Percentiles rank a stretch among this genome's conserved stretches.
phyloP scores from a whole-genome alignment of 2,888 invertebrate species.

The Seira ritae region DNA sequence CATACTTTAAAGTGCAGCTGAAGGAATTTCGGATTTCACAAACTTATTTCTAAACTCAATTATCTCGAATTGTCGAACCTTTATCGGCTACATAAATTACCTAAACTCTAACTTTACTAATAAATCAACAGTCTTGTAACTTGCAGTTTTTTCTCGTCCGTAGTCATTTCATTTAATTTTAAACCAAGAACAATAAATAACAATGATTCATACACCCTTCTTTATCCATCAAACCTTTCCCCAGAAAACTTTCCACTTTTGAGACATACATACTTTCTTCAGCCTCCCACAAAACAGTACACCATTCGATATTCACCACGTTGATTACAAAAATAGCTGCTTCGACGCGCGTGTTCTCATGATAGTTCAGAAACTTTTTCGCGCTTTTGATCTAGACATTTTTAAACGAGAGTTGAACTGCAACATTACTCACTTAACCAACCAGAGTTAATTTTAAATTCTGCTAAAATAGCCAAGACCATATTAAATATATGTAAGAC shows the following conservation, averaged over 20 bases:
- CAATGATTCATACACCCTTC: neutral
- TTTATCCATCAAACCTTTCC: conserved; percentile 4
- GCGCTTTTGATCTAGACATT: neutral
- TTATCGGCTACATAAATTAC: neutral
- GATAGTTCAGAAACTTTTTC: neutral
- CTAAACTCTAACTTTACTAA: neutral
- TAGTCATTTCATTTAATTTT: conserved; percentile 6
- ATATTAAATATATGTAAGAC: no score
- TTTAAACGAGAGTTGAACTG: conserved; percentile 12
- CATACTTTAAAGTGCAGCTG: no score
- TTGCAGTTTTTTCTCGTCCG: conserved; percentile 51
- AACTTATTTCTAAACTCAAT: no score
- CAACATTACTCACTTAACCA: conserved; percentile 15
- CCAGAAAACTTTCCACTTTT: neutral
- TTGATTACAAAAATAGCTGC: conserved; percentile 7
- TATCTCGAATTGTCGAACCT: neutral
- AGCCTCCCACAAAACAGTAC: no score
- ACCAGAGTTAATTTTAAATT: neutral
- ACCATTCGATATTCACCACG: neutral
- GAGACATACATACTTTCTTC: no score
- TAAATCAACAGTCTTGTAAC: conserved; percentile 55
- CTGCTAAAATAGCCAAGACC: no score
- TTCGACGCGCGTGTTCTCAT: neutral
- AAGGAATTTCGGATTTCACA: no score
- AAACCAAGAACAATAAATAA: neutral